Evolutionary conservation across 2,113 vertebrate species (phyloP).

Genomic region (Notarius quadriscutis): DNA sequence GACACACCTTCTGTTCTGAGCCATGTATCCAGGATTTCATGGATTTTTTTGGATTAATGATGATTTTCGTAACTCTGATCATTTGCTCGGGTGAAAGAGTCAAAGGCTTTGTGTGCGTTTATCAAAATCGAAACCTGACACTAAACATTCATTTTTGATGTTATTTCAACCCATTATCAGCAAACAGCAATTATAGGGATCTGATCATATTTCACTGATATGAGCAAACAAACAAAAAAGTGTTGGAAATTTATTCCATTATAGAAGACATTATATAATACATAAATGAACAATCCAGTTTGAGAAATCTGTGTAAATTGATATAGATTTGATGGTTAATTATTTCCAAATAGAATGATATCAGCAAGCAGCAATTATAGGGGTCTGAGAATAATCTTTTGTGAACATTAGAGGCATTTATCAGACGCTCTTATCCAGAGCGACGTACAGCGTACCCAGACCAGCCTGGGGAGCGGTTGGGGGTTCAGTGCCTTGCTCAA

Average conservation of each 20-base stretch:
- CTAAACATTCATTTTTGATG: background rate
- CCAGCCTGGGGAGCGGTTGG: too few relatives aligned
- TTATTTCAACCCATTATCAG: background rate
- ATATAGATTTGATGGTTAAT: background rate
- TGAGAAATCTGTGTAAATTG: too few relatives aligned
- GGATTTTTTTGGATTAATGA: slow-evolving; percentile 56
- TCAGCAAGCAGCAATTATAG: background rate
- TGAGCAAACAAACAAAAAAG: background rate
- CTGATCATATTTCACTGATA: background rate
- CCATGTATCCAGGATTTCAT: slow-evolving; percentile 30
- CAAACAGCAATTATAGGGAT: background rate
- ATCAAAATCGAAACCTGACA: slow-evolving; percentile 41
- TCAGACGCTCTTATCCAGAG: too few relatives aligned
- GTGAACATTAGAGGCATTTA: background rate
- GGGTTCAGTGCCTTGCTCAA: too few relatives aligned
- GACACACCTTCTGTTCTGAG: slow-evolving; percentile 40
- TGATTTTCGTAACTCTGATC: slow-evolving; percentile 56
- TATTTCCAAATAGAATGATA: background rate
- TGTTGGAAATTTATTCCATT: too few relatives aligned
- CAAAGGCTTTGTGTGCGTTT: slow-evolving; percentile 53
- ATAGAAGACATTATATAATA: too few relatives aligned
- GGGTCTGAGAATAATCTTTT: background rate
- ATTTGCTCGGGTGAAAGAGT: slow-evolving; percentile 53
- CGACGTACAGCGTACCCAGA: too few relatives aligned
- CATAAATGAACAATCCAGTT: too few relatives aligned